phyloP scores from a whole-genome alignment of 1,140 invertebrate species.

The Oreohelix idahoensis region DNA sequence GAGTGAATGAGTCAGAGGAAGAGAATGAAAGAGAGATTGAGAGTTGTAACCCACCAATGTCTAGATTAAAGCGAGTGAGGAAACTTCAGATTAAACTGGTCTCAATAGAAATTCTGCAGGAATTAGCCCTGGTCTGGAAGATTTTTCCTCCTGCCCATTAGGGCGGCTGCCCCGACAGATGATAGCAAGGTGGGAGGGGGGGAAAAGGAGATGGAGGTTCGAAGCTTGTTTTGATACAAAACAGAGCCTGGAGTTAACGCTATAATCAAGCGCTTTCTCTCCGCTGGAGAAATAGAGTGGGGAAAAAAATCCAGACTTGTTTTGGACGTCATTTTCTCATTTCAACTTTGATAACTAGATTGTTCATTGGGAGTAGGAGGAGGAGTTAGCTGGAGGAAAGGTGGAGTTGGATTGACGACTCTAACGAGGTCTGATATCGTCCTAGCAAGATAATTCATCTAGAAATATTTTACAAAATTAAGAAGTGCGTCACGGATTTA shows the following conservation, averaged over 20 bases:
- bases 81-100: neutral
- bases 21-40: constrained; percentile 3
- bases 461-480: no score
- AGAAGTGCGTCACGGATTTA: no score
- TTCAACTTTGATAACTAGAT: neutral
- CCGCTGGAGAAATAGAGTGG: neutral
- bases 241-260: neutral
- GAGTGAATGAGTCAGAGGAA: constrained; percentile 10
- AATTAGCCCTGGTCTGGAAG: neutral
- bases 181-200: neutral
- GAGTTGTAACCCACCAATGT: neutral
- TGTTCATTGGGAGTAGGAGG: neutral
- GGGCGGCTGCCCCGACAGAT: neutral
- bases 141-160: neutral
- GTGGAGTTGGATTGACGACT: neutral
- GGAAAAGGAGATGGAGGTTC: neutral
- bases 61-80: neutral
- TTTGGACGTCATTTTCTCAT: neutral
- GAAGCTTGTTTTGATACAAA: constrained; percentile 9
- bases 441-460: no score
- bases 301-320: neutral
- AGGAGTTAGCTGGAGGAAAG: neutral
- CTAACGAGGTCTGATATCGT: neutral
- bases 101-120: neutral
- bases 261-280: constrained; percentile 6